phyloP scores from a whole-genome alignment of 2,797 vertebrate species.

The Helarctos malayanus region DNA sequence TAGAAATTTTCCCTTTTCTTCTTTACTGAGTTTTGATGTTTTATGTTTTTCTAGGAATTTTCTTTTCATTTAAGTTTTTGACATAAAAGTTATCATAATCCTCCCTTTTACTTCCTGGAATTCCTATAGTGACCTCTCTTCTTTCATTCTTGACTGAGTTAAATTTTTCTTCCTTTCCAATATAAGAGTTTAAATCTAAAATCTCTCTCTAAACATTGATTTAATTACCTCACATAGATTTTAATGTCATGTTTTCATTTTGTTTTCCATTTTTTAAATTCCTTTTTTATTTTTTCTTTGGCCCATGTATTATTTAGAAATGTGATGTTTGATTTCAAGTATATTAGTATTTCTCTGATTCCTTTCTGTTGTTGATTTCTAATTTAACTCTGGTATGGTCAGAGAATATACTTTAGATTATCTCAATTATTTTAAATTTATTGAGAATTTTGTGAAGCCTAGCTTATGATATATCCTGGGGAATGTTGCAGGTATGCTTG shows the following conservation, averaged over 20 bases:
- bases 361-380: neutral
- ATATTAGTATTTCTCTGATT: neutral
- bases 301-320: neutral
- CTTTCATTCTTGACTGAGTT: neutral
- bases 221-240: neutral
- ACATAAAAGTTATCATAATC: neutral
- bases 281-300: neutral
- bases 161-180: neutral
- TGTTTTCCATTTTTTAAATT: neutral
- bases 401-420: neutral
- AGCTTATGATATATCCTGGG: neutral
- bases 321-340: neutral
- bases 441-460: neutral
- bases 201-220: neutral
- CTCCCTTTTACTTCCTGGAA: neutral
- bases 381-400: neutral
- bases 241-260: slow-evolving; percentile 30
- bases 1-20: neutral
- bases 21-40: neutral
- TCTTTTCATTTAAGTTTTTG: neutral
- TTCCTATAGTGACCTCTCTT: neutral
- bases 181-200: neutral
- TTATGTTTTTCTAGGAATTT: neutral
- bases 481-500: neutral
- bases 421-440: neutral